Base-by-base conservation (phyloP, 2,113 vertebrate species). In the Coracopsis vasa region DNA sequence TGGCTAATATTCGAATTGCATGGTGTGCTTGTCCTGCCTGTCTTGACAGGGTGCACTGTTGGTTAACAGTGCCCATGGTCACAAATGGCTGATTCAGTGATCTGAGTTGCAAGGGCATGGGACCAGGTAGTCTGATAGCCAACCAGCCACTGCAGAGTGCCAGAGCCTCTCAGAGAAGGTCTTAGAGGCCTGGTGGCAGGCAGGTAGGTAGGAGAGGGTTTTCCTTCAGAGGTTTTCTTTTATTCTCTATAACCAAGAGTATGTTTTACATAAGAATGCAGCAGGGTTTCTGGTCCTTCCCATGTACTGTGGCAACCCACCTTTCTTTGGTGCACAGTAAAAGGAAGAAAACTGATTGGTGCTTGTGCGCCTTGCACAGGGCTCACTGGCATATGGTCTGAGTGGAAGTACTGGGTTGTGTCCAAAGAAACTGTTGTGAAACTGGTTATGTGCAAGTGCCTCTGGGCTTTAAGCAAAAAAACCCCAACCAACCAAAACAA, bases 1-100 rank as follows among this genome's bases (percentile, higher is more conserved):
- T 44, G 41, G 56, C 15, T 33, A 1, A 15, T 4, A 9, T 18
- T 71, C 2, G 0, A 2, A 37, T 51, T 6, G 10, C 0, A 0
- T 25, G 7, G 12, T 1, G 39, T 44, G 58, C 71, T 33, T 64
- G 19, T 27, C 27, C 21, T n/a, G 35, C 29, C 58, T 73, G 64
- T 33, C 31, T 33, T 33, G 27, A 5, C 16, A 6, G 33, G 37
- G 13, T 48, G 25, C 13, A 2, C 31, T 12, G 39, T 7, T 51
- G 33, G 35, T 23, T 11, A 16, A 9, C 21, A 15, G 37, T 37
- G 58, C 42, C 27, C 0, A 0, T 8, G 45, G 3, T 41, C 0
- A 2, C 61, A 9, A 27, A 33, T 0, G 2, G 28, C 67, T 9
- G 24, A 11, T 18, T 16, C 7, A 6, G 64, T 56, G 1, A 7